Evolutionary conservation across 92 coral and sea anemone genomes (phyloP).

Genomic region (Anthopleura xanthogrammica): DNA sequence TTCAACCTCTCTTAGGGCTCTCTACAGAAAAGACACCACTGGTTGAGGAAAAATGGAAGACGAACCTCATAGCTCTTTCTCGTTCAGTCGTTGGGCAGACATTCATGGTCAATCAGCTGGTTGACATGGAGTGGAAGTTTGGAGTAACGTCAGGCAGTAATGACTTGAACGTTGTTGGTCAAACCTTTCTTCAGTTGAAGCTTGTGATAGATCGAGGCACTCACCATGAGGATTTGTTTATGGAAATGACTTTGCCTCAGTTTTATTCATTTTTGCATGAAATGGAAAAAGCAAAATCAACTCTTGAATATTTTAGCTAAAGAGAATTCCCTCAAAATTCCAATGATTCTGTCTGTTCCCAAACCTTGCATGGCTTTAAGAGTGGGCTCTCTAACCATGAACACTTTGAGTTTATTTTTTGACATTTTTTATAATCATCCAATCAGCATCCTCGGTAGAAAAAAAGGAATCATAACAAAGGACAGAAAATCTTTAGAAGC

Average conservation of each 20-base stretch:
- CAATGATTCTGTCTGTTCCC: too few species aligned
- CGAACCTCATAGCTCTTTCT: slow-evolving; percentile 89
- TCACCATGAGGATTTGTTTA: slow-evolving; percentile 80
- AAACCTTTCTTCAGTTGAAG: slow-evolving; percentile 93
- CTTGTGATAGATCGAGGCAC: slow-evolving; percentile 92
- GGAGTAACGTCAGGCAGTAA: slow-evolving; percentile 98
- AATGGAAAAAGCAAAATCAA: slow-evolving; percentile 95
- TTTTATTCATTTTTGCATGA: slow-evolving; percentile 97
- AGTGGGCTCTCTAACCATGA: too few species aligned
- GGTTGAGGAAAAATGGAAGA: slow-evolving; percentile 81
- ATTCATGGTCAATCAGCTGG: slow-evolving; percentile 88
- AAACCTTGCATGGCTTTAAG: too few species aligned
- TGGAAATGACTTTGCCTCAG: slow-evolving; percentile 98
- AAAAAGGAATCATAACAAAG: too few species aligned
- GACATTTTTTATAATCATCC: too few species aligned
- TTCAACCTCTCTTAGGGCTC: slow-evolving; percentile 52
- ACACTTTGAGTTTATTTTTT: too few species aligned
- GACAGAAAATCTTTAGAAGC: too few species aligned
- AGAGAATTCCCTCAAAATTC: not conserved
- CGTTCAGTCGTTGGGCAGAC: slow-evolving; percentile 96
- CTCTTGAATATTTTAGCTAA: slow-evolving; percentile 92
- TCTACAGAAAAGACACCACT: slow-evolving; percentile 77
- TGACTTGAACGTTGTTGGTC: slow-evolving; percentile 94
- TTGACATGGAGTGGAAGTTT: slow-evolving; percentile 99
- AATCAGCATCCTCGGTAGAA: too few species aligned